A percentile compares a stretch with the other conserved stretches of the same genome.
Conservation (phyloP, 1,140 invertebrate genomes). For the Adoxophyes honmai region DNA sequence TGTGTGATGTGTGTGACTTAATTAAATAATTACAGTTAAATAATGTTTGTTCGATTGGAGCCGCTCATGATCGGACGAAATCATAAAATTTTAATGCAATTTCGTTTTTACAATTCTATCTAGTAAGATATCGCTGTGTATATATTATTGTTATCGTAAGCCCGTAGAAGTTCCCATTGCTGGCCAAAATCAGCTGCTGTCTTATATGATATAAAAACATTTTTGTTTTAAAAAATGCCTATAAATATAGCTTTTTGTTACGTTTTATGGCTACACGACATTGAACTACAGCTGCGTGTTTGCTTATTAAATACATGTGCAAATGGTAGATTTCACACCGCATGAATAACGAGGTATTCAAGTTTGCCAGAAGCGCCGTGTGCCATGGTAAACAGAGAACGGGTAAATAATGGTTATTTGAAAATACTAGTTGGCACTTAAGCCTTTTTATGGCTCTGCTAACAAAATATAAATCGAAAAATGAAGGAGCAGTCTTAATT, state of each 20-base stretch:
- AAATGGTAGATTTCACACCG: conserved; percentile 14
- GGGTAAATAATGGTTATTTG: conserved; percentile 8
- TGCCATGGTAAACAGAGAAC: conserved; percentile 8
- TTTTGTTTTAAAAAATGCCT: too few species aligned
- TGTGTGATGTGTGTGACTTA: conserved; percentile 6
- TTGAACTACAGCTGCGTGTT: conserved; percentile 3
- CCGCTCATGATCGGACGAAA: background rate
- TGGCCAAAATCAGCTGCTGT: too few species aligned
- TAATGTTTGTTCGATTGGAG: conserved; percentile 1
- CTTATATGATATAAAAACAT: too few species aligned
- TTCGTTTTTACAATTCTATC: too few species aligned
- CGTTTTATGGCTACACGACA: conserved; percentile 2
- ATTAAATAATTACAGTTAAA: conserved; percentile 9
- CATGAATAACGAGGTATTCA: conserved; percentile 14
- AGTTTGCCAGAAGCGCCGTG: conserved; percentile 5
- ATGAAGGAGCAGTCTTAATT: too few species aligned
- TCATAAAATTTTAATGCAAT: background rate
- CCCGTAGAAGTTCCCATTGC: too few species aligned
- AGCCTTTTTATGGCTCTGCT: background rate
- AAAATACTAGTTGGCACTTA: background rate
- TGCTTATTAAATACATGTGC: conserved; percentile 6
- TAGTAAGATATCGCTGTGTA: too few species aligned
- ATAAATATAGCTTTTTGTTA: background rate
- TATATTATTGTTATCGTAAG: too few species aligned
- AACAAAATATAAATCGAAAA: too few species aligned